phyloP scores from a whole-genome alignment of 2,113 vertebrate genomes.

The Nanorana parkeri region DNA sequence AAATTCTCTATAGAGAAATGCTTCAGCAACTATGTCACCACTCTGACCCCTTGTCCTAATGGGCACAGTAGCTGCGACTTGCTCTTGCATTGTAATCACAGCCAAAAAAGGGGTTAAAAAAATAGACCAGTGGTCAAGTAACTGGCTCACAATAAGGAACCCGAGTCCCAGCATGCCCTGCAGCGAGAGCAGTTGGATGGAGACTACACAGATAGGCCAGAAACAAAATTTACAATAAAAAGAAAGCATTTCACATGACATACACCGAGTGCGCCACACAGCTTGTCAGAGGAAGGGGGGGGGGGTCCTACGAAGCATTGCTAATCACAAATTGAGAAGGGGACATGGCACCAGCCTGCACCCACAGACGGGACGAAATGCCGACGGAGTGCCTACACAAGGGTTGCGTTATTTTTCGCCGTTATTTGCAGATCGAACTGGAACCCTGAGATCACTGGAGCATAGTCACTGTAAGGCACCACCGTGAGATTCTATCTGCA shows the following conservation, averaged over 20 bases:
- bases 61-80: not conserved
- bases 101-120: not conserved
- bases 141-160: not conserved
- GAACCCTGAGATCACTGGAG: conserved; percentile 40
- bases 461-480: conserved; percentile 42
- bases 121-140: not conserved
- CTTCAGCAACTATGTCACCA: not conserved
- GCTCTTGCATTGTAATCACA: not conserved
- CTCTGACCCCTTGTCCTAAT: not conserved
- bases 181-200: not conserved
- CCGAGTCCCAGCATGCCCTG: not conserved
- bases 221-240: conserved; percentile 6
- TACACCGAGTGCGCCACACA: not conserved
- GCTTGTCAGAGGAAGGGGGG: not conserved
- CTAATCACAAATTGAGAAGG: too few species aligned
- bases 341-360: not conserved
- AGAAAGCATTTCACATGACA: not conserved
- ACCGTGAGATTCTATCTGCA: conserved; percentile 8
- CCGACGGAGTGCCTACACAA: not conserved
- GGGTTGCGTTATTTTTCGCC: too few species aligned
- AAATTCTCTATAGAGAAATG: not conserved
- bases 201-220: not conserved
- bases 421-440: not conserved
- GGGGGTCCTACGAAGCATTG: too few species aligned
- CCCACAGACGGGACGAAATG: not conserved